Percentiles rank a stretch among this genome's conserved stretches.
These are phyloP conservation scores for Glareola pratincola DNA, from an alignment of 2,113 vertebrate genomes.

Conservation along the genomic window DNA sequence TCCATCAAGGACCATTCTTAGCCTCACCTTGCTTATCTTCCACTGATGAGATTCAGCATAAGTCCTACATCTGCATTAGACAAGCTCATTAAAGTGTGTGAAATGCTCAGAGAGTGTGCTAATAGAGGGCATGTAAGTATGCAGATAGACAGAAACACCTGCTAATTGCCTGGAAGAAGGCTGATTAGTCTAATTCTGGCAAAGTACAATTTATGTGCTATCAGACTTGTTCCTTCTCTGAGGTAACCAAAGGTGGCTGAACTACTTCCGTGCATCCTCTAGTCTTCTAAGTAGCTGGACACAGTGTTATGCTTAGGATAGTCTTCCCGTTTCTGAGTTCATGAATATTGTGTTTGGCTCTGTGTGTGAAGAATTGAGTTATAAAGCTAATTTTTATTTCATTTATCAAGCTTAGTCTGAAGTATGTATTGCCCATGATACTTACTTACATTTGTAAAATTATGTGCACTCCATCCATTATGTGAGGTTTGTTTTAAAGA, in stretches of 20 bases:
- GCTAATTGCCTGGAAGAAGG: background rate
- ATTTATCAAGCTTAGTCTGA: background rate
- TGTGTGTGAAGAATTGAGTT: background rate
- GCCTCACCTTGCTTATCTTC: background rate
- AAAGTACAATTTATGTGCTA: background rate
- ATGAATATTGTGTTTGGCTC: background rate
- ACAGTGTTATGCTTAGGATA: background rate
- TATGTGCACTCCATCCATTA: background rate
- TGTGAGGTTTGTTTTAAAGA: slow-evolving; percentile 9
- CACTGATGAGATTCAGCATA: background rate
- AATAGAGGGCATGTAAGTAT: background rate
- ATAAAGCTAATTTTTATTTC: background rate
- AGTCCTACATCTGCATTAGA: background rate
- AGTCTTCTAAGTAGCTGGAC: background rate
- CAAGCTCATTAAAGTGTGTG: slow-evolving; percentile 8
- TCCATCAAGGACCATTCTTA: background rate
- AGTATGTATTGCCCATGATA: background rate
- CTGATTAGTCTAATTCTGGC: background rate
- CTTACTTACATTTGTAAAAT: background rate
- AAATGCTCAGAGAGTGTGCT: background rate
- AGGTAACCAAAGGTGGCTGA: background rate
- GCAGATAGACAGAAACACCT: background rate
- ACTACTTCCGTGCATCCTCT: background rate
- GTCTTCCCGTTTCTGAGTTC: background rate
- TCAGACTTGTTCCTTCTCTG: background rate